Evolutionary conservation across 2,797 vertebrate species (phyloP).

Genomic region (Alca torda): DNA sequence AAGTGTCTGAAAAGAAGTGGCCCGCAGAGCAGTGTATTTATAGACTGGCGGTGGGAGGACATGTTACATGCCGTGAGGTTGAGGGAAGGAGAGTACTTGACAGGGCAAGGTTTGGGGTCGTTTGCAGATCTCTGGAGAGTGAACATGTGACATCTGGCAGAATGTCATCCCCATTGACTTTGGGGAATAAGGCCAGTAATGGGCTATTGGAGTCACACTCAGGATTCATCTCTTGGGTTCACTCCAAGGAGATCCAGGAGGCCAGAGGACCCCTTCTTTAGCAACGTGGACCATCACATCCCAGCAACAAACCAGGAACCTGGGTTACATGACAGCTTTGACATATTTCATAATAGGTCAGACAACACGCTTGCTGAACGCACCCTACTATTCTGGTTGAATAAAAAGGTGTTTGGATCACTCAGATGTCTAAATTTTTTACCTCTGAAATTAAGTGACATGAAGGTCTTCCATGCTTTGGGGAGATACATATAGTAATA

Average conservation of each 20-base stretch:
- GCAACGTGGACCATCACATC: not conserved
- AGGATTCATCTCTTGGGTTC: not conserved
- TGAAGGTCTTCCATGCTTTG: not conserved
- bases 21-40: not conserved
- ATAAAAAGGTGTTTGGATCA: not conserved
- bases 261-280: not conserved
- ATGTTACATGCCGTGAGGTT: not conserved
- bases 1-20: not conserved
- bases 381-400: not conserved
- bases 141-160: not conserved
- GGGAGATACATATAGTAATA: not conserved
- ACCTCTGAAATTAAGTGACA: not conserved
- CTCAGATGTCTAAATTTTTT: not conserved
- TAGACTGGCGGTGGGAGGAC: not conserved
- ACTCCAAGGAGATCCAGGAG: not conserved
- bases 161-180: not conserved
- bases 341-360: not conserved
- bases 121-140: not conserved
- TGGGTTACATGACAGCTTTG: not conserved
- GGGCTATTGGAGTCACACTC: not conserved
- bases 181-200: not conserved
- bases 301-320: not conserved
- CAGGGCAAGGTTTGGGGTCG: not conserved
- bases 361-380: not conserved
- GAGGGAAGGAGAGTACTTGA: not conserved